Evolutionary conservation across 2,888 invertebrate species (phyloP).

Genomic region (Rhyacophila evoluta): DNA sequence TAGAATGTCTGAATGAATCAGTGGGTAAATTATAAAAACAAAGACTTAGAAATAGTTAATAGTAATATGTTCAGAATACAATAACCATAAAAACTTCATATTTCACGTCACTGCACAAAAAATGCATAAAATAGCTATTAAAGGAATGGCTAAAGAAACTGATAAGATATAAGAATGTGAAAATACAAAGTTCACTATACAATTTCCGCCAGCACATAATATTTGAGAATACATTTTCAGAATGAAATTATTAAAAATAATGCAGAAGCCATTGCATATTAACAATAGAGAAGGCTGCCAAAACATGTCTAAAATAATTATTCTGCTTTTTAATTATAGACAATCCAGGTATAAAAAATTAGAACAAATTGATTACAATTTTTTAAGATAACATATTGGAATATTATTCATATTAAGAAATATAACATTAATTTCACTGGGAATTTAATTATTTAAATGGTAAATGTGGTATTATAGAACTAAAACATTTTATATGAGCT

Average conservation of each 20-base stretch:
- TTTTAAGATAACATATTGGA: background rate
- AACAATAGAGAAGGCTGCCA: too few species aligned
- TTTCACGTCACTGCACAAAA: background rate
- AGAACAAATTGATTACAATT: background rate
- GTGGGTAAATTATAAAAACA: background rate
- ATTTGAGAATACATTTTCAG: too few species aligned
- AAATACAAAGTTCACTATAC: too few species aligned
- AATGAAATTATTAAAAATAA: background rate
- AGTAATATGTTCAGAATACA: background rate
- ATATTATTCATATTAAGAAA: too few species aligned
- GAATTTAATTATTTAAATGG: too few species aligned
- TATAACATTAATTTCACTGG: too few species aligned
- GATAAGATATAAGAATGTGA: background rate
- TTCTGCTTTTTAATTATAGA: too few species aligned
- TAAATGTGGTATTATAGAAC: too few species aligned
- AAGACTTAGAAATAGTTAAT: constrained; percentile 8
- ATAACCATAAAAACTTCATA: background rate
- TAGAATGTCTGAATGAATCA: background rate
- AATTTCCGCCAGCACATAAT: too few species aligned
- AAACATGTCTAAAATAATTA: too few species aligned
- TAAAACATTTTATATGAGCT: too few species aligned
- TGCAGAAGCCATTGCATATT: background rate
- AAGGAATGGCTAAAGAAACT: background rate
- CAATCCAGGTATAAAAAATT: too few species aligned
- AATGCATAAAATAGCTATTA: background rate